Conservation (phyloP, 2,797 vertebrate genomes). For the Tiaroga cobitis region DNA sequence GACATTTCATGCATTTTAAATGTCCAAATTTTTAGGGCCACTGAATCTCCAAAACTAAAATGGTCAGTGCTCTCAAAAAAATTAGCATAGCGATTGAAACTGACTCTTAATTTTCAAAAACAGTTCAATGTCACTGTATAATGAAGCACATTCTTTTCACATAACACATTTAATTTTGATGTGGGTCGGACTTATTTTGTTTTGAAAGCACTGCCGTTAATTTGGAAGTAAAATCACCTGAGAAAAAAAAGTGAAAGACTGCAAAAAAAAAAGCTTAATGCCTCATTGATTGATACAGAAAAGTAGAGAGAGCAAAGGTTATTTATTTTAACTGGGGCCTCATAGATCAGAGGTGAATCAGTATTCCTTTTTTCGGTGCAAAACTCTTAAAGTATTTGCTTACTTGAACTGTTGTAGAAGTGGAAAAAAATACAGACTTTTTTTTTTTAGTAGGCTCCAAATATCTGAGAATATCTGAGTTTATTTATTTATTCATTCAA, state of each 20-base stretch:
- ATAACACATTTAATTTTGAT: constrained; percentile 16
- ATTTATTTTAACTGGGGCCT: neutral
- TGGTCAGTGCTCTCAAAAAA: constrained; percentile 5
- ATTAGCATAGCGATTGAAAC: constrained; percentile 25
- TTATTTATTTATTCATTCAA: neutral
- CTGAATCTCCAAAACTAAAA: constrained; percentile 21
- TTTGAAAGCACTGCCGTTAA: neutral
- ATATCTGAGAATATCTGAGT: neutral
- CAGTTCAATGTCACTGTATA: constrained; percentile 16
- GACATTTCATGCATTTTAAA: constrained; percentile 28
- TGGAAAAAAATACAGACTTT: too few species aligned
- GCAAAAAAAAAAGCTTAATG: neutral
- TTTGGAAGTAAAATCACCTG: constrained; percentile 20
- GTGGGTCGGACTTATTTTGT: neutral
- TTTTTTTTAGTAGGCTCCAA: too few species aligned
- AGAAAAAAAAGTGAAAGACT: neutral
- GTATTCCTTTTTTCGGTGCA: neutral
- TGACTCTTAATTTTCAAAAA: constrained; percentile 17
- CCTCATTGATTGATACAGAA: neutral
- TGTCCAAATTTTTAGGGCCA: constrained; percentile 1
- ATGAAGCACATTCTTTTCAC: constrained; percentile 4
- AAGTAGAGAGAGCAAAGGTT: neutral
- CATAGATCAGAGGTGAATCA: neutral
- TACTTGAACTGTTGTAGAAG: neutral
- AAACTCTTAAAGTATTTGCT: neutral